Evolutionary conservation across 2,888 invertebrate species (phyloP).

Genomic region (Scaptomyza cyrtandrae): DNA sequence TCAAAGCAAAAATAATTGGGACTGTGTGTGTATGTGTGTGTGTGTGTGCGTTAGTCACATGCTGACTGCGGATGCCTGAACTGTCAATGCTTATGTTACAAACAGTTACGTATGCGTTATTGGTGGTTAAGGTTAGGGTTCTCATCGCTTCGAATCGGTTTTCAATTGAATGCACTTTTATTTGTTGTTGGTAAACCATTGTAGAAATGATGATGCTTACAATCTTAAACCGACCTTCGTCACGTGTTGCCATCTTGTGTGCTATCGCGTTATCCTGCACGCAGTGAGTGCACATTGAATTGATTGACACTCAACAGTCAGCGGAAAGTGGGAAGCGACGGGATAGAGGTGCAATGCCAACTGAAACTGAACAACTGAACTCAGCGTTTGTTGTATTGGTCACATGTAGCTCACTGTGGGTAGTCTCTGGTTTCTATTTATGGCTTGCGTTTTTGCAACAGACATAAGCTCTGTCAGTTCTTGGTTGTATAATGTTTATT

Average conservation of each 20-base stretch:
- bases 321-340: not conserved
- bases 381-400: conserved; percentile 16
- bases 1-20: conserved; percentile 29
- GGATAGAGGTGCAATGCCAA: not conserved
- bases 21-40: not conserved
- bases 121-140: not conserved
- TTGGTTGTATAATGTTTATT: conserved; percentile 36
- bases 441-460: conserved; percentile 17
- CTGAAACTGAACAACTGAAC: not conserved
- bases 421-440: conserved; percentile 46
- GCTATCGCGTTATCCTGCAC: conserved; percentile 43
- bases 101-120: conserved; percentile 49
- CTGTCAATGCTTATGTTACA: conserved; percentile 48
- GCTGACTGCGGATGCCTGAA: conserved; percentile 67
- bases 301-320: conserved; percentile 30
- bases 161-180: not conserved
- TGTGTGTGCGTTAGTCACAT: conserved; percentile 63
- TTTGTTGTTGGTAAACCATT: conserved; percentile 8
- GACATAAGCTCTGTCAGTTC: conserved; percentile 20
- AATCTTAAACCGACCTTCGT: not conserved
- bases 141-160: not conserved
- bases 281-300: conserved; percentile 60
- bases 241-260: conserved; percentile 57
- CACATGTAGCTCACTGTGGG: conserved; percentile 54
- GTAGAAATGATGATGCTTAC: conserved; percentile 13